These are phyloP conservation scores for Wasmannia auropunctata DNA, from an alignment of 1,140 invertebrate genomes.

Conservation along the genomic window DNA sequence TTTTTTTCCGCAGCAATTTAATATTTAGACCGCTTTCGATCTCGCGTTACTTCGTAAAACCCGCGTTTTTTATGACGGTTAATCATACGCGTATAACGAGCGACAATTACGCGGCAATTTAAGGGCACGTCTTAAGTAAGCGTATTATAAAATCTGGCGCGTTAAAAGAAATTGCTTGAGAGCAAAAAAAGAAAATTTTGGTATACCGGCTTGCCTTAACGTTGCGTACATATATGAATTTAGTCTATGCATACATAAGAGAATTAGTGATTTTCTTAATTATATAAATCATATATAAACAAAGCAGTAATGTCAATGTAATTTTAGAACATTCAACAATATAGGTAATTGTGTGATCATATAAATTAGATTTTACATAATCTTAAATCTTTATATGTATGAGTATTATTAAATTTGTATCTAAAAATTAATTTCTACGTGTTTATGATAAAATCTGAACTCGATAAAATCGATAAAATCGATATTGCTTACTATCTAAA, in stretches of 20 bases:
- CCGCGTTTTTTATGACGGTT: slow-evolving; percentile 29
- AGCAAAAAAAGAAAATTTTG: slow-evolving; percentile 42
- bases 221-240: neutral
- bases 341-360: no score
- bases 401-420: neutral
- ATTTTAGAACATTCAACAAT: neutral
- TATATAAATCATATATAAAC: neutral
- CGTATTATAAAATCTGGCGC: slow-evolving; percentile 44
- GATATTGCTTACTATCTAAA: no score
- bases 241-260: neutral
- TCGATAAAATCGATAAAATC: no score
- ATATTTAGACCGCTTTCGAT: slow-evolving; percentile 25
- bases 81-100: slow-evolving; percentile 43
- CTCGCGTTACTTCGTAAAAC: slow-evolving; percentile 11
- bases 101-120: slow-evolving; percentile 47
- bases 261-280: neutral
- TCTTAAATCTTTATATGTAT: no score
- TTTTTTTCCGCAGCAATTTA: slow-evolving; percentile 16
- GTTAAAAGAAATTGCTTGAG: slow-evolving; percentile 34
- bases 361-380: neutral
- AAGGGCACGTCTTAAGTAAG: slow-evolving; percentile 24
- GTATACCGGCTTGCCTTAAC: neutral
- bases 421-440: neutral
- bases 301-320: neutral
- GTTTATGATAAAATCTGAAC: neutral